Percentiles rank a stretch among this genome's conserved stretches.
phyloP scores from a whole-genome alignment of 2,113 vertebrate genomes.

The Pituophis catenifer region DNA sequence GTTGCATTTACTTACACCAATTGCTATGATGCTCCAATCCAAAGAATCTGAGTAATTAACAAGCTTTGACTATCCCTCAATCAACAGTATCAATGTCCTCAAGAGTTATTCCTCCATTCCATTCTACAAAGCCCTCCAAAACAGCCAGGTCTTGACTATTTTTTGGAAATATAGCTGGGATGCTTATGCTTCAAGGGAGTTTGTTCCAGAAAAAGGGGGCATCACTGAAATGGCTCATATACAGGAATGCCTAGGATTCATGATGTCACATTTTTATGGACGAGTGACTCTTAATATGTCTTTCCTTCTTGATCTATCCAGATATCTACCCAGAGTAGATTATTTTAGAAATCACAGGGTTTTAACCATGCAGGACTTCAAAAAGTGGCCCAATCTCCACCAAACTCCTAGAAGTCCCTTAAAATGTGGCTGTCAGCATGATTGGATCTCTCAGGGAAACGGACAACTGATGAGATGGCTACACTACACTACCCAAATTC shows the following conservation, averaged over 20 bases:
- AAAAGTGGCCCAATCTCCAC: background rate
- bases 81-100: background rate
- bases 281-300: background rate
- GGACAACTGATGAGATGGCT: background rate
- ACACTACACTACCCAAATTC: background rate
- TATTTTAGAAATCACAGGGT: background rate
- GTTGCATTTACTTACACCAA: background rate
- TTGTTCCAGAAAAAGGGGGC: background rate
- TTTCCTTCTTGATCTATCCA: background rate
- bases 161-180: background rate
- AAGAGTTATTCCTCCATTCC: background rate
- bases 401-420: background rate
- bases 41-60: background rate
- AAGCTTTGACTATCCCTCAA: background rate
- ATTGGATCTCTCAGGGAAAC: background rate
- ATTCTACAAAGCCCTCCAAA: background rate
- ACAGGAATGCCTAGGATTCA: background rate
- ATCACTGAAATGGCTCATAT: background rate
- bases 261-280: background rate
- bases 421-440: background rate
- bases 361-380: background rate
- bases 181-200: background rate
- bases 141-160: background rate
- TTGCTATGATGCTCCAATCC: background rate
- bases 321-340: background rate